Conservation (phyloP, 2,888 invertebrate genomes). For the Nyleta sp. region DNA sequence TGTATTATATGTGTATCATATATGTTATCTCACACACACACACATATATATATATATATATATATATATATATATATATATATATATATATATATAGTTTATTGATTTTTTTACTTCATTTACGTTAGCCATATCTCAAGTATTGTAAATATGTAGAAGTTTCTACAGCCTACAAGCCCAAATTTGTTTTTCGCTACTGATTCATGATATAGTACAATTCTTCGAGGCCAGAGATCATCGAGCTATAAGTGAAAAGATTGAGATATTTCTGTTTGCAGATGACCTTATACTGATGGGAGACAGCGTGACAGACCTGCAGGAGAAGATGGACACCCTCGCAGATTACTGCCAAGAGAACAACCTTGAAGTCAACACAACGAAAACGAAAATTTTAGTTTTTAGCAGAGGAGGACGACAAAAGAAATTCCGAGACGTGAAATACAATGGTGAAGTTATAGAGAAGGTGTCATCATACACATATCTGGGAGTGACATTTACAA, state of each 20-base stretch:
- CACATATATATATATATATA: too few species aligned
- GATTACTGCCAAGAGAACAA: slow-evolving; percentile 26
- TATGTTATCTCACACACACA: too few species aligned
- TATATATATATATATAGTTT: too few species aligned
- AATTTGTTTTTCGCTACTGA: slow-evolving; percentile 45
- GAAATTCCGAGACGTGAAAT: slow-evolving; percentile 15
- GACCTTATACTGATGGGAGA: slow-evolving; percentile 25
- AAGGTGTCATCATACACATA: slow-evolving; percentile 40
- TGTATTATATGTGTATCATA: too few species aligned
- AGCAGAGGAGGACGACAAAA: slow-evolving; percentile 10
- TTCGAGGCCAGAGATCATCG: slow-evolving; percentile 32
- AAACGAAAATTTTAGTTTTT: slow-evolving; percentile 17
- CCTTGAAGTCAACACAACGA: slow-evolving; percentile 23
- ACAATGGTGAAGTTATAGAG: slow-evolving; percentile 10
- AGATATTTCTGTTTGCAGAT: slow-evolving; percentile 43
- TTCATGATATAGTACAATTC: slow-evolving; percentile 38
- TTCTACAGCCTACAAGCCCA: too few species aligned
- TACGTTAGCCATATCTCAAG: too few species aligned
- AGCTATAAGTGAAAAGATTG: neutral
- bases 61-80: too few species aligned
- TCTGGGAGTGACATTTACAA: slow-evolving; percentile 33
- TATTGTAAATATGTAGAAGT: too few species aligned
- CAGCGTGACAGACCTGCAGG: neutral
- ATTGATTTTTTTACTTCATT: too few species aligned
- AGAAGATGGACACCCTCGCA: slow-evolving; percentile 4